Evolutionary conservation across 2,888 invertebrate species (phyloP).

Genomic region (Hybos culiciformis): DNA sequence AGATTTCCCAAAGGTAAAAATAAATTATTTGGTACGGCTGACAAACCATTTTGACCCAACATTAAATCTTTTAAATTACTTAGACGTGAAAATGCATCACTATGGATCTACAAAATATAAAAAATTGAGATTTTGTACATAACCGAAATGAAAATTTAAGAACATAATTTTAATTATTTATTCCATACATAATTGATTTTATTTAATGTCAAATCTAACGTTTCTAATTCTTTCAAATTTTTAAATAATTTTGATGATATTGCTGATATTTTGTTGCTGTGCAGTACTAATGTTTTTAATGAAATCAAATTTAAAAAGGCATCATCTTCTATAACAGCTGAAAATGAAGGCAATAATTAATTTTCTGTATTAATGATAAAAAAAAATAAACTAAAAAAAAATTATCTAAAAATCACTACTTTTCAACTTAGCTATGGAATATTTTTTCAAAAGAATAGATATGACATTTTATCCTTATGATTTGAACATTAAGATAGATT

Average conservation of each 20-base stretch:
- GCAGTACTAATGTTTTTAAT: constrained; percentile 34
- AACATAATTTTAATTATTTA: not conserved
- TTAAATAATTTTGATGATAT: constrained; percentile 30
- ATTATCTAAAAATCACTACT: too few species aligned
- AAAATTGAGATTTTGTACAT: not conserved
- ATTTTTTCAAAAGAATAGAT: too few species aligned
- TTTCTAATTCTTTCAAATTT: constrained; percentile 22
- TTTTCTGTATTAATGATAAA: not conserved
- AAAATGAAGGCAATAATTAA: not conserved
- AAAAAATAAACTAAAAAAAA: too few species aligned
- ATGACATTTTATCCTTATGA: too few species aligned
- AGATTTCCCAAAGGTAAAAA: constrained; percentile 37
- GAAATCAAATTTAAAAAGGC: constrained; percentile 25
- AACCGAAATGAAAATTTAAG: not conserved
- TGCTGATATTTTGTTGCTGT: constrained; percentile 35
- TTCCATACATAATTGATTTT: constrained; percentile 25
- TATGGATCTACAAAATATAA: constrained; percentile 22
- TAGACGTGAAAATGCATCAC: constrained; percentile 36
- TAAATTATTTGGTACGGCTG: constrained; percentile 34
- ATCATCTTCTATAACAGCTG: constrained; percentile 27
- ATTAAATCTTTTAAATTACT: constrained; percentile 38
- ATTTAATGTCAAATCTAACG: constrained; percentile 31
- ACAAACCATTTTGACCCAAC: constrained; percentile 43
- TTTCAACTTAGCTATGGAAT: too few species aligned
- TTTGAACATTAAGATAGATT: too few species aligned